These are phyloP conservation scores for Vipera ursinii DNA, from an alignment of 2,797 vertebrate species.

Conservation along the genomic window DNA sequence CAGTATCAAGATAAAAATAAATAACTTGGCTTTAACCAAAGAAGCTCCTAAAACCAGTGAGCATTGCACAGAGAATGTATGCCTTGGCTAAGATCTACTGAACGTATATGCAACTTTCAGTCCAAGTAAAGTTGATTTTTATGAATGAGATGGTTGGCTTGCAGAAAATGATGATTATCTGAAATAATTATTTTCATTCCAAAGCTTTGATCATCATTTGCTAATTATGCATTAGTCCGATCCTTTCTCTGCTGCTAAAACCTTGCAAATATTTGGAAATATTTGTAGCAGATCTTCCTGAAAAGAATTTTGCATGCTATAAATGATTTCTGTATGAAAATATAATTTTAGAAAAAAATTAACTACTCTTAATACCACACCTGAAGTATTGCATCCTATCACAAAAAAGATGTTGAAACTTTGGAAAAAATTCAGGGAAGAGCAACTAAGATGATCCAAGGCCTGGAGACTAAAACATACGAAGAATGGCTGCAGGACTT, in stretches of 20 bases:
- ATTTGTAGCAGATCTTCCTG: neutral
- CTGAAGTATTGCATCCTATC: no score
- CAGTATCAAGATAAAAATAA: constrained; percentile 25
- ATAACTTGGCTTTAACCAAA: constrained; percentile 17
- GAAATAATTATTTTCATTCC: constrained; percentile 12
- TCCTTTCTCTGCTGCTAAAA: constrained; percentile 1
- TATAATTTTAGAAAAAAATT: neutral
- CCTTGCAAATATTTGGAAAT: constrained; percentile 22
- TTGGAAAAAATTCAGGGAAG: no score
- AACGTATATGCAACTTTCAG: neutral
- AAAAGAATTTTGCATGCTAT: neutral
- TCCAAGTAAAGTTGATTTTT: neutral
- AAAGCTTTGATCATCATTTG: constrained; percentile 15
- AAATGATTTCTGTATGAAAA: neutral
- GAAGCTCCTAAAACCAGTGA: neutral
- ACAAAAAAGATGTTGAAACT: no score
- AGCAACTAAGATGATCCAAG: no score
- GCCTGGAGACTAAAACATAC: no score
- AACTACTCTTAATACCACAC: neutral
- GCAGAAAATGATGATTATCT: constrained; percentile 14
- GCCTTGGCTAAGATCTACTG: neutral
- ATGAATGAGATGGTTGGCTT: constrained; percentile 24
- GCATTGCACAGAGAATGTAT: neutral
- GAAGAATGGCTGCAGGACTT: no score
- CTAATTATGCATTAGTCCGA: neutral